Evolutionary conservation across 2,113 vertebrate genomes (phyloP).

Genomic region (Ranitomeya variabilis): DNA sequence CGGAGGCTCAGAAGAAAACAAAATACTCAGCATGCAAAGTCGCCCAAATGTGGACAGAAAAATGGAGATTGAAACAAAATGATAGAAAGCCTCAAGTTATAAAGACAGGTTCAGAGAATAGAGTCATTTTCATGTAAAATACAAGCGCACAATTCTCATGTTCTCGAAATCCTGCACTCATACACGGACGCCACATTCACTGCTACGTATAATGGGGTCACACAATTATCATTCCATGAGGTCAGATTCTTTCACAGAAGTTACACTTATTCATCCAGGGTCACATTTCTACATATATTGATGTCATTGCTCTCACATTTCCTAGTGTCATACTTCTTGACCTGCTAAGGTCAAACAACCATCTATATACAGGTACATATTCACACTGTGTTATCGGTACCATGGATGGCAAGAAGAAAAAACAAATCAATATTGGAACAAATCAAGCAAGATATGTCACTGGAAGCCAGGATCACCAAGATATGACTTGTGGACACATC

Average conservation of each 20-base stretch:
- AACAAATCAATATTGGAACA: too few relatives aligned
- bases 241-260: background rate
- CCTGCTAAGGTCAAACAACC: too few relatives aligned
- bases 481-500: too few relatives aligned
- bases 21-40: background rate
- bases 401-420: too few relatives aligned
- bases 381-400: too few relatives aligned
- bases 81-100: background rate
- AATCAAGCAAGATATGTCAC: too few relatives aligned
- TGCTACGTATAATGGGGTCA: background rate
- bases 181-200: background rate
- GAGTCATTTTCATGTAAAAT: background rate
- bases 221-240: background rate
- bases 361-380: too few relatives aligned
- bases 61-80: background rate
- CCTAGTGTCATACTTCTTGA: too few relatives aligned
- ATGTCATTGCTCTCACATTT: too few relatives aligned
- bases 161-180: background rate
- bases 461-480: too few relatives aligned
- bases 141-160: background rate
- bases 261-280: too few relatives aligned
- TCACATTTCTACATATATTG: too few relatives aligned
- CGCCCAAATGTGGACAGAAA: background rate
- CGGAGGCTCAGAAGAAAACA: background rate
- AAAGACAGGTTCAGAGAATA: background rate